Percentiles rank a stretch among this genome's conserved stretches.
These are phyloP conservation scores for Anoplius nigerrimus DNA, from an alignment of 2,888 invertebrate genomes.

Conservation along the genomic window DNA sequence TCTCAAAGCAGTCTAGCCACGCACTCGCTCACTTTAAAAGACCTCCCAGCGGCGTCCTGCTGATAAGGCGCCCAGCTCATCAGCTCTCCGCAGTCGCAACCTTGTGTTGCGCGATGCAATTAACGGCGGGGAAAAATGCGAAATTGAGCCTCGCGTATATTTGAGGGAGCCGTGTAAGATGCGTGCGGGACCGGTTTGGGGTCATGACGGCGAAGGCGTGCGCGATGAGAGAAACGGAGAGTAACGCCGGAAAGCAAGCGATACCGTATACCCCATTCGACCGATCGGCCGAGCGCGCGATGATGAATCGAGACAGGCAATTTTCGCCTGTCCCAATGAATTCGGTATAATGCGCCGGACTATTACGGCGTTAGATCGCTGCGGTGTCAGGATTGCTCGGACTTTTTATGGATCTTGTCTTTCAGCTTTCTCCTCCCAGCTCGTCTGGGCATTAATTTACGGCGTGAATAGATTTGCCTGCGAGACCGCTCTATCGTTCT, in stretches of 20 bases:
- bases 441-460: too few species aligned
- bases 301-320: constrained; percentile 14
- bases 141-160: constrained; percentile 14
- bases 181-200: constrained; percentile 26
- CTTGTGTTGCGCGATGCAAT: constrained; percentile 21
- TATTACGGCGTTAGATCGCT: too few species aligned
- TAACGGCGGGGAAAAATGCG: constrained; percentile 18
- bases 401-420: too few species aligned
- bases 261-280: not conserved
- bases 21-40: not conserved
- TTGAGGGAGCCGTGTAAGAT: constrained; percentile 1
- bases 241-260: not conserved
- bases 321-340: constrained; percentile 18
- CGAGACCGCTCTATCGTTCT: too few species aligned
- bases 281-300: not conserved
- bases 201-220: constrained; percentile 19
- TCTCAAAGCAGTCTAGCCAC: too few species aligned
- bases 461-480: too few species aligned
- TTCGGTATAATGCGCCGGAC: not conserved
- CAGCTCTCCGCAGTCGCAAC: not conserved
- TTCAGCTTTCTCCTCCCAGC: too few species aligned
- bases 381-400: too few species aligned
- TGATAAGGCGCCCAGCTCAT: not conserved
- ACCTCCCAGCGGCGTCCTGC: not conserved
- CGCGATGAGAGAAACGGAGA: not conserved